Percentiles rank a stretch among this genome's conserved stretches.
phyloP scores from a whole-genome alignment of 2,888 invertebrate species.

The Nephrotoma guestfalica region DNA sequence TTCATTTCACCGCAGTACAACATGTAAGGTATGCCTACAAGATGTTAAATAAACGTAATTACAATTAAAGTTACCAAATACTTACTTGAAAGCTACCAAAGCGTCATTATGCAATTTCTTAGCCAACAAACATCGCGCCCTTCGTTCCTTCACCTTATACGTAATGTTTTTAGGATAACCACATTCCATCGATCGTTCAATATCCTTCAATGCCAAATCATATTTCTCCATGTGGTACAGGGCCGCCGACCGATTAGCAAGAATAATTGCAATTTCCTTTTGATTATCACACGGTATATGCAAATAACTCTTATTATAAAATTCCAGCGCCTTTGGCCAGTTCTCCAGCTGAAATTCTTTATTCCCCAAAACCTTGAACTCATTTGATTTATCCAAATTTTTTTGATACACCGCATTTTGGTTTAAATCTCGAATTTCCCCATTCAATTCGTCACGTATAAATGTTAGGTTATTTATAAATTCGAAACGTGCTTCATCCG shows the following conservation, averaged over 20 bases:
- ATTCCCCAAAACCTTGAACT: conserved; percentile 57
- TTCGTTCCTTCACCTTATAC: conserved; percentile 63
- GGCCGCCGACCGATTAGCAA: conserved; percentile 70
- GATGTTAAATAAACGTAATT: neutral
- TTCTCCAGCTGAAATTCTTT: conserved; percentile 54
- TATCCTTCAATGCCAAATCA: conserved; percentile 53
- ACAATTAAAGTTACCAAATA: neutral
- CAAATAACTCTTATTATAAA: conserved; percentile 55
- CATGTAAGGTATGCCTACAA: too few species aligned
- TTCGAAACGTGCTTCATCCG: conserved; percentile 48
- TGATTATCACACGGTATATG: conserved; percentile 48
- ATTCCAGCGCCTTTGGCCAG: conserved; percentile 48
- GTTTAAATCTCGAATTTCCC: neutral
- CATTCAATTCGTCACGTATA: conserved; percentile 28
- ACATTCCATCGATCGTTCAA: conserved; percentile 46
- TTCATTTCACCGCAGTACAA: too few species aligned
- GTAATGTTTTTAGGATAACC: conserved; percentile 56
- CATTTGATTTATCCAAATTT: conserved; percentile 41
- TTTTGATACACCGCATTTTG: conserved; percentile 29
- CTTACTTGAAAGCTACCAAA: conserved; percentile 41
- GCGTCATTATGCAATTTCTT: conserved; percentile 51
- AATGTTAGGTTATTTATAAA: conserved; percentile 39
- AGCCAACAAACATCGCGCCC: conserved; percentile 54
- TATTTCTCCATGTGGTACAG: conserved; percentile 56
- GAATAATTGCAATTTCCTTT: conserved; percentile 48